Base-by-base conservation (phyloP, 1,140 invertebrate species). In the Pseudobourletiella spinata region DNA sequence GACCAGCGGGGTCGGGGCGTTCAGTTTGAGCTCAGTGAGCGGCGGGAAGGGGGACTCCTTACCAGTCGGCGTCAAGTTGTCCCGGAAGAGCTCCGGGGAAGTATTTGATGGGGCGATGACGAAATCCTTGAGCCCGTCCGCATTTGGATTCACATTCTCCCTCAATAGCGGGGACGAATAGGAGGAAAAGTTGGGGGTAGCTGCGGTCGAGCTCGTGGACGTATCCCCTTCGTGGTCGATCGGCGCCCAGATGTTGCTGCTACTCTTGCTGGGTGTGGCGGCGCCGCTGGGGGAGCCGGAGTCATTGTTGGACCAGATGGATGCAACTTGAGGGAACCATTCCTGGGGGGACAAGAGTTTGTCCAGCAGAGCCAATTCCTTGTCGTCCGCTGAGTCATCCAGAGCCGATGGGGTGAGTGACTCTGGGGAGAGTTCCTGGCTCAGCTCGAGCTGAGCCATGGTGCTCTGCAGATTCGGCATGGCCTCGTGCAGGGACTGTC, bases 221-320 rank as follows among this genome's bases (percentile, higher is more conserved):
- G 22, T 6, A 20, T 54, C 25, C 4, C 25, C 14, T 11, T 15
- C 28, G 8, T 3, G 3, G 20, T 15, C 16, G 8, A 54, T 11
- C 22, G 50, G 50, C 25, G 50, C 50, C 50, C 50, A 54, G 22
- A 54, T 54, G 30, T 54, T 54, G 25, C 3, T 28, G 25, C 14
- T 25, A 28, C 14, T 16, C 3, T 26, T 28, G 20, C 3, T 8
- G 6, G 6, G 11, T 4, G 46, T 20, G 22, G 8, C 24, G 16
- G 16, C 16, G 18, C 24, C 16, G 6, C 6, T 48, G 35, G 18
- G 35, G 35, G n/a, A n/a, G n/a, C 46, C 22, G 20, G 6, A 11
- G 20, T 22, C 18, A 22, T 15, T 18, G 30, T 54, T 30, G 6
- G 50, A 54, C 50, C 50, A 54, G 20, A 54, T 11, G 4, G 50